Percentiles rank a stretch among this genome's conserved stretches.
Evolutionary conservation across 1,140 invertebrate species (phyloP).

Genomic region (Neocloeon triangulifer): DNA sequence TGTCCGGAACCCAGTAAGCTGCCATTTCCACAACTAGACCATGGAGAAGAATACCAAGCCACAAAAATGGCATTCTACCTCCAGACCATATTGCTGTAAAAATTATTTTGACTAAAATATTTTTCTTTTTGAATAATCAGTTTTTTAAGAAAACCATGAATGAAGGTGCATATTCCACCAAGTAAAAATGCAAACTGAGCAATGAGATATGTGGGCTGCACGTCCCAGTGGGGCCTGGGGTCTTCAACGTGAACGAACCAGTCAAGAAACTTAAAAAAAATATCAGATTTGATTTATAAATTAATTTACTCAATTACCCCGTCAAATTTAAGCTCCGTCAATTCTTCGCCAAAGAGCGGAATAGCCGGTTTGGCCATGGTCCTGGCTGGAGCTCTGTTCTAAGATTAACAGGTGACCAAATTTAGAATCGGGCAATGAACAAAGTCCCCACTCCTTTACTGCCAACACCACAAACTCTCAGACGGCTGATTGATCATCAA

Average conservation of each 20-base stretch:
- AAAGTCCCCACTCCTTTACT: no score
- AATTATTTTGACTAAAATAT: no score
- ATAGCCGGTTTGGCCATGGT: no score
- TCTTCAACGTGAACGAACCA: constrained; percentile 26
- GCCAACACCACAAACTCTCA: no score
- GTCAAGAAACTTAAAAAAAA: constrained; percentile 22
- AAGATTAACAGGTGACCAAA: no score
- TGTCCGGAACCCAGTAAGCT: constrained; percentile 33
- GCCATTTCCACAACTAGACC: constrained; percentile 34
- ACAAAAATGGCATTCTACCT: constrained; percentile 42
- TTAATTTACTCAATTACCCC: no score
- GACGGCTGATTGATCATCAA: no score
- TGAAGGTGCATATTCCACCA: constrained; percentile 26
- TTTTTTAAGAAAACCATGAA: constrained; percentile 24
- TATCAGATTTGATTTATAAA: no score
- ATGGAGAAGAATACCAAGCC: constrained; percentile 40
- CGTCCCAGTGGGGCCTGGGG: constrained; percentile 22
- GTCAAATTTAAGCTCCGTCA: no score
- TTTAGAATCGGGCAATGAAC: no score
- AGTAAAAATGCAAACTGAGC: constrained; percentile 25
- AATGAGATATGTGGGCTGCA: constrained; percentile 32
- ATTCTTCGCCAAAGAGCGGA: no score
- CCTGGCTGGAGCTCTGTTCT: no score
- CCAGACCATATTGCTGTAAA: constrained; percentile 40
- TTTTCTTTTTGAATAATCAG: constrained; percentile 4